These are phyloP conservation scores for Isichthys henryi DNA, from an alignment of 2,113 vertebrate species.

Conservation along the genomic window DNA sequence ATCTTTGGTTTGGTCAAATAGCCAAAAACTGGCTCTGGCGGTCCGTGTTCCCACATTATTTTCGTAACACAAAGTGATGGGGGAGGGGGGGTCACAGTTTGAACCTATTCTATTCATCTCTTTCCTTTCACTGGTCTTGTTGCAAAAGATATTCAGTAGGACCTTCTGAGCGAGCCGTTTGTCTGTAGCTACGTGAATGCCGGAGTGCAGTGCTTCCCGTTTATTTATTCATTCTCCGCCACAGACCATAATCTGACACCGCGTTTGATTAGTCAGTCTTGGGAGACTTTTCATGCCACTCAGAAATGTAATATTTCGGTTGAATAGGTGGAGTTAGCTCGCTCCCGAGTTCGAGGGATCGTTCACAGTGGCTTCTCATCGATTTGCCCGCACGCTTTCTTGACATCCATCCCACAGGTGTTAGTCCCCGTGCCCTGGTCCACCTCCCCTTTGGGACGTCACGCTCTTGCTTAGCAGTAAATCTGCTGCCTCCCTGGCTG, in stretches of 20 bases:
- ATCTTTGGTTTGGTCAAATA: neutral
- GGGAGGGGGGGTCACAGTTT: neutral
- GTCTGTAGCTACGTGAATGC: neutral
- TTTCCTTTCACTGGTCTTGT: neutral
- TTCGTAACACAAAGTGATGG: neutral
- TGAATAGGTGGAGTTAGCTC: neutral
- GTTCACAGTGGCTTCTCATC: neutral
- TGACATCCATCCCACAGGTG: neutral
- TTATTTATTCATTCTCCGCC: neutral
- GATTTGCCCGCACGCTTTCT: neutral
- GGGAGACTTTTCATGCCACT: neutral
- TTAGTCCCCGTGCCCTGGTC: neutral
- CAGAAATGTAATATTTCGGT: neutral
- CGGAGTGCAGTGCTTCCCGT: neutral
- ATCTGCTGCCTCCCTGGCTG: neutral
- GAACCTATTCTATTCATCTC: neutral
- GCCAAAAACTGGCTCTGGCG: neutral
- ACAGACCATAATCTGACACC: neutral
- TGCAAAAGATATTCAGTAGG: neutral
- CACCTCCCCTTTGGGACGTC: neutral
- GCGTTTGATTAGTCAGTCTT: neutral
- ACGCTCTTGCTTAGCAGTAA: neutral
- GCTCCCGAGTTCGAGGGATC: neutral
- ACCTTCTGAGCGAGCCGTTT: neutral
- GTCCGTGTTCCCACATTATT: neutral